Conservation (phyloP, 2,113 vertebrate genomes). For the Plotosus lineatus region DNA sequence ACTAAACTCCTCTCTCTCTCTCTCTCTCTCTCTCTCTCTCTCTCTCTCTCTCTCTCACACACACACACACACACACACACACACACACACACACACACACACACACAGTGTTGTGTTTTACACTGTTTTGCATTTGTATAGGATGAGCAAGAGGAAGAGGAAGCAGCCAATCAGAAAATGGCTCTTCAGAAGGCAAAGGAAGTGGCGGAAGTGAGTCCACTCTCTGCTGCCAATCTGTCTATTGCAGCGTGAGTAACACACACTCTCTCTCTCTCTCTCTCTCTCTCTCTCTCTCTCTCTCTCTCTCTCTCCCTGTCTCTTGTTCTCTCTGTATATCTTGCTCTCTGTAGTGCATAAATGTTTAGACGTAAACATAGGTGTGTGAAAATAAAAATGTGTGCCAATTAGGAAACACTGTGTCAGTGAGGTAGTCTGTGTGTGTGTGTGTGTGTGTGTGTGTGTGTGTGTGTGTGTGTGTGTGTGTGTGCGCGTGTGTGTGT, state of each 20-base stretch:
- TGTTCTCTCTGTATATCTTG: too few species aligned
- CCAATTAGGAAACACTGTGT: too few species aligned
- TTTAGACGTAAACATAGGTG: too few species aligned
- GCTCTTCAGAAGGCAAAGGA: constrained; percentile 96
- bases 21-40: neutral
- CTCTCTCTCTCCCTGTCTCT: neutral
- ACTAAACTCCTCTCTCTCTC: constrained; percentile 27
- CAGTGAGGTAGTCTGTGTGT: too few species aligned
- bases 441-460: too few species aligned
- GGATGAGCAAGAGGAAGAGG: constrained; percentile 95
- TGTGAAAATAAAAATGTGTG: too few species aligned
- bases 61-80: constrained; percentile 18
- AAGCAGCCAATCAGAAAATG: constrained; percentile 91
- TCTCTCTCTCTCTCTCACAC: constrained; percentile 5
- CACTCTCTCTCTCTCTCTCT: constrained; percentile 4
- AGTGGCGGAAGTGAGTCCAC: constrained; percentile 94
- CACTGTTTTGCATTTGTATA: constrained; percentile 53
- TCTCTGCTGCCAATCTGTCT: constrained; percentile 91
- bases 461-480: too few species aligned
- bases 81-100: neutral
- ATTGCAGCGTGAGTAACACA: constrained; percentile 85
- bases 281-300: constrained; percentile 5
- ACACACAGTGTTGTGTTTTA: neutral
- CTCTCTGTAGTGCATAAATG: too few species aligned
- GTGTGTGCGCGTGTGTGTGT: neutral